Evolutionary conservation across 2,797 vertebrate genomes (phyloP).

Genomic region (Hydrophis major): DNA sequence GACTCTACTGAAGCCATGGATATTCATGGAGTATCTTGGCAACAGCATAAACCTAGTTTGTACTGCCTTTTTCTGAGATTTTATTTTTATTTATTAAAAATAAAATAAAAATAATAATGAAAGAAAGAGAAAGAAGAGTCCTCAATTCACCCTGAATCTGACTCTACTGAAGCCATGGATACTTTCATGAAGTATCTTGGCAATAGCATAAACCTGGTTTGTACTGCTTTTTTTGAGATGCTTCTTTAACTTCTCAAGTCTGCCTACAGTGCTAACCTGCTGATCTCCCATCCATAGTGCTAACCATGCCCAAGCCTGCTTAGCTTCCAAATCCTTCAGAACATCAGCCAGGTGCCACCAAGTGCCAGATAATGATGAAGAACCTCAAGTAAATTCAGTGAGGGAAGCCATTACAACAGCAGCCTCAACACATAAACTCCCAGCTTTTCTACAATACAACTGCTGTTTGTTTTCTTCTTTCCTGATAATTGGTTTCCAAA

Average conservation of each 20-base stretch:
- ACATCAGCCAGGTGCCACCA: not conserved
- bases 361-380: not conserved
- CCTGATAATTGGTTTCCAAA: not conserved
- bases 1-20: too few relatives aligned
- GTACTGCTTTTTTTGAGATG: not conserved
- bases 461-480: not conserved
- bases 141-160: not conserved
- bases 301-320: not conserved
- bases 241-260: not conserved
- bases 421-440: not conserved
- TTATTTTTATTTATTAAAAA: too few relatives aligned
- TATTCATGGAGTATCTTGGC: too few relatives aligned
- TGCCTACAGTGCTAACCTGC: not conserved
- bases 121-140: too few relatives aligned
- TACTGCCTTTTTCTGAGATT: too few relatives aligned
- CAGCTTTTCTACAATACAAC: not conserved
- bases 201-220: not conserved
- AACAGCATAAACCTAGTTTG: too few relatives aligned
- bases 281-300: not conserved
- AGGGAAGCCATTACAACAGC: not conserved
- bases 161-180: not conserved
- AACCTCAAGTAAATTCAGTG: not conserved
- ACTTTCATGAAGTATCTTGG: not conserved
- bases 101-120: too few relatives aligned
- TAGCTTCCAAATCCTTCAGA: not conserved